These are phyloP conservation scores for Sinopyrophorus schimmeli DNA, from an alignment of 2,888 invertebrate species.

Conservation along the genomic window DNA sequence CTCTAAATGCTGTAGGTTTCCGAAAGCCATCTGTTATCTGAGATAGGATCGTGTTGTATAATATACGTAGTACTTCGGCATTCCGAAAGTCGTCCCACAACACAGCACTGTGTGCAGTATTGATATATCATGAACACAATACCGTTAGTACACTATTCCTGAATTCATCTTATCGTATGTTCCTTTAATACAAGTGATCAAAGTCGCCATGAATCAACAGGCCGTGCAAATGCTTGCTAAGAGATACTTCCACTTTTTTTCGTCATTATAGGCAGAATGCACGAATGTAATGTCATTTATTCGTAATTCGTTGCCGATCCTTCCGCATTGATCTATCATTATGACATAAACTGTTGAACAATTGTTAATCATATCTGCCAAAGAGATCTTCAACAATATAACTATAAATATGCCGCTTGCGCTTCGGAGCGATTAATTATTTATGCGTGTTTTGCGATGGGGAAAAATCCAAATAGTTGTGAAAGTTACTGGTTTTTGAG, in stretches of 20 bases:
- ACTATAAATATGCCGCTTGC: slow-evolving; percentile 3
- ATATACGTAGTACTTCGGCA: slow-evolving; percentile 41
- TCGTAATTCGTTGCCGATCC: slow-evolving; percentile 26
- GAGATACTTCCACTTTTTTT: slow-evolving; percentile 38
- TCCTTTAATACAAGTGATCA: slow-evolving; percentile 35
- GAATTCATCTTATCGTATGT: slow-evolving; percentile 43
- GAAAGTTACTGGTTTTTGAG: too few relatives aligned
- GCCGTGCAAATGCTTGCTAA: slow-evolving; percentile 39
- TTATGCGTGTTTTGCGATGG: too few relatives aligned
- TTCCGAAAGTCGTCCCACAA: slow-evolving; percentile 40
- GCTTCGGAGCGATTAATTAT: too few relatives aligned
- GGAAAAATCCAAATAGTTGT: too few relatives aligned
- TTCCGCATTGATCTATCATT: slow-evolving; percentile 37
- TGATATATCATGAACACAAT: slow-evolving; percentile 46
- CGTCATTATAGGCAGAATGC: slow-evolving; percentile 39
- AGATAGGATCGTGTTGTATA: slow-evolving; percentile 46
- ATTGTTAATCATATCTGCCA: slow-evolving; percentile 9
- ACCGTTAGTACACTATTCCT: slow-evolving; percentile 44
- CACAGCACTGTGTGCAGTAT: slow-evolving; percentile 39
- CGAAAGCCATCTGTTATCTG: slow-evolving; percentile 47
- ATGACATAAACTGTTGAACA: slow-evolving; percentile 12
- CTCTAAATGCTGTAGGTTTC: slow-evolving; percentile 40
- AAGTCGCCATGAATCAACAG: slow-evolving; percentile 40
- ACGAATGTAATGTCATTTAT: slow-evolving; percentile 35
- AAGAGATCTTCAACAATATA: slow-evolving; percentile 2